Base-by-base conservation (phyloP, 2,888 invertebrate species). In the Pinctada fucata region DNA sequence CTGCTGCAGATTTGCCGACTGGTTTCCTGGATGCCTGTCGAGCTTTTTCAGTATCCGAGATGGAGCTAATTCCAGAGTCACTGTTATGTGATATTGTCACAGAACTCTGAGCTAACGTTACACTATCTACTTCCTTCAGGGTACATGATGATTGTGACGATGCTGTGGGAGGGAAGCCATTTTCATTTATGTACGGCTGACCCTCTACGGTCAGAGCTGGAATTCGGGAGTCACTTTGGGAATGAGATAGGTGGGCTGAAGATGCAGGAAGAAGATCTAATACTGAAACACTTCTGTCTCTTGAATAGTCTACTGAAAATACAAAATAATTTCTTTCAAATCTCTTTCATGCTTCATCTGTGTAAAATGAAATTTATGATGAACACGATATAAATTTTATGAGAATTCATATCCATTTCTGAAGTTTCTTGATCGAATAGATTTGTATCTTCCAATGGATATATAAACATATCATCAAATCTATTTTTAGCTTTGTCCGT, bases 151-250 rank as follows among this genome's bases (percentile, higher is more conserved):
- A 58, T 10, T 58, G 58, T 6, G 58, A 58, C 6, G 58, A 58
- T 58, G 13, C 13, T 10, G 58, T 58, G 58, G 58, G 58, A 58
- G 6, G 58, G 58, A 58, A 58, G 58, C 58, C 58, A 58, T 58
- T 58, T 58, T 58, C 58, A 10, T 58, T 58, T 58, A 6, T 13
- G 13, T 58, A 13, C 8, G 13, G 58, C 58, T 58, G 58, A 58
- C 13, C 13, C 13, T 58, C 58, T 58, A 58, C 58, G 6, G 58
- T 13, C 13, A 10, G 70, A 6, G 64, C 47, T n/a, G 75, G 47
- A 5, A 87, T 85, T n/a, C 79, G 84, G 5, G 87, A 86, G 73
- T 87, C 87, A 80, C 87, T 87, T 70, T 83, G 84, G 3, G 87
- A 87, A 66, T 87, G 84, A 3, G 84, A 78, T 65, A 82, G 80